Base-by-base conservation (phyloP, 2,797 vertebrate genomes). In the Hypotaenidia okinawae region DNA sequence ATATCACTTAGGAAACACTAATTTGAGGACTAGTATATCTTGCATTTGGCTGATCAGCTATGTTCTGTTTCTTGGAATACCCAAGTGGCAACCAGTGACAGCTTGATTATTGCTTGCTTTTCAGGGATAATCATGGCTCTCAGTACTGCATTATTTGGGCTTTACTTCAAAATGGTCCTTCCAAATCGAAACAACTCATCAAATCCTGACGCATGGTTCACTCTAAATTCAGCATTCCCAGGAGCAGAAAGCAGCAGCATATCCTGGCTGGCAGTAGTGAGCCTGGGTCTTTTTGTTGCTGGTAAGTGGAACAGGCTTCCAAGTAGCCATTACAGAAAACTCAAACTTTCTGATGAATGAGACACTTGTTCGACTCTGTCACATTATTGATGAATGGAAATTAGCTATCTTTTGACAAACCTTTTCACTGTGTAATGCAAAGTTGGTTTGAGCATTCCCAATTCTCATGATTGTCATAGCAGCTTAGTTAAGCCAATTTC, bases 231-330 rank as follows among this genome's bases (percentile, higher is more conserved):
- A 8, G 69, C 95, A 11, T 72, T 80, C 0, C n/a, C 41, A 3
- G 95, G 93, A 10, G 39, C 97, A 19, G 93, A 93, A 1, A 18
- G 89, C 8, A 94, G 97, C 73, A 94, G 97, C 73, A 96, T 99
- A 91, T 94, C 98, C 64, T 99, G 99, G 99, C 94, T 99, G 90
- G 98, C 99, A 0, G 97, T 99, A 70, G 93, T 96, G 94, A 99
- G 99, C 97, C 97, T 99, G 97, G 98, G 98, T 7, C 84, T 99
- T 90, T 99, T 99, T 83, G 99, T 99, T 62, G 96, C 98, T 58
- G 99, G 99, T 99, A 70, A 98, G 98, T 86, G 45, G 78, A 70
- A 75, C 59, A 61, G 58, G 10, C 58, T n/a, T 33, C 27, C 39
- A 47, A 6, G 22, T 15, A 17, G 0, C 10, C 16, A 24, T 43